phyloP scores from a whole-genome alignment of 2,797 vertebrate species.

The Anguilla megastoma region DNA sequence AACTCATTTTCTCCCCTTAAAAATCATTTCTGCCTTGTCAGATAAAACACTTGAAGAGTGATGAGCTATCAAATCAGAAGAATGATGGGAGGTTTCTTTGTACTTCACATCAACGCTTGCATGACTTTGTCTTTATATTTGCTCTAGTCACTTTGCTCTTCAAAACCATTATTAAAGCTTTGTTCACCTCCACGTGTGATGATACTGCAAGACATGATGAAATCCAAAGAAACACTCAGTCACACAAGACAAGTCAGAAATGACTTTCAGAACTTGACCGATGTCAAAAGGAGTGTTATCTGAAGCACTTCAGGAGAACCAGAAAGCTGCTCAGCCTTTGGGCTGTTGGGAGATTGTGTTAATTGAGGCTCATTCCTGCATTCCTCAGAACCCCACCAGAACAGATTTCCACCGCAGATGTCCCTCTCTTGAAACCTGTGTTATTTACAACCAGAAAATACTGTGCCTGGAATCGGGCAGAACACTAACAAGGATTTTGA shows the following conservation, averaged over 20 bases:
- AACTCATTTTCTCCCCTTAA: conserved; percentile 1
- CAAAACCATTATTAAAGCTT: background rate
- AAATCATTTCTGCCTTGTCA: background rate
- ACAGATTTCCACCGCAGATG: background rate
- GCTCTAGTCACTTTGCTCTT: background rate
- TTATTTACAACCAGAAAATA: background rate
- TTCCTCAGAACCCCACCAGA: background rate
- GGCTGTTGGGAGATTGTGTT: background rate
- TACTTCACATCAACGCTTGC: background rate
- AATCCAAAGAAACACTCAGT: background rate
- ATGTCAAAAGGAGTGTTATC: background rate
- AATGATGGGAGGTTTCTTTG: background rate
- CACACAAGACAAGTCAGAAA: background rate
- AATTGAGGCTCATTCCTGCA: background rate
- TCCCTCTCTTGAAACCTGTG: background rate
- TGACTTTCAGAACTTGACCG: background rate
- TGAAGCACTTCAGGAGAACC: background rate
- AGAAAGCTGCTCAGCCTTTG: background rate
- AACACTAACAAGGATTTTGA: background rate
- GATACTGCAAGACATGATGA: background rate
- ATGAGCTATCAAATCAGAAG: background rate
- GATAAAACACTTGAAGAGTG: background rate
- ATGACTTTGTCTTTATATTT: background rate
- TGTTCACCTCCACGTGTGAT: background rate
- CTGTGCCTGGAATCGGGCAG: background rate